Evolutionary conservation across 2,888 invertebrate species (phyloP), one percentile per base, ranked within the genome.

Genomic region (Eilema depressum): DNA sequence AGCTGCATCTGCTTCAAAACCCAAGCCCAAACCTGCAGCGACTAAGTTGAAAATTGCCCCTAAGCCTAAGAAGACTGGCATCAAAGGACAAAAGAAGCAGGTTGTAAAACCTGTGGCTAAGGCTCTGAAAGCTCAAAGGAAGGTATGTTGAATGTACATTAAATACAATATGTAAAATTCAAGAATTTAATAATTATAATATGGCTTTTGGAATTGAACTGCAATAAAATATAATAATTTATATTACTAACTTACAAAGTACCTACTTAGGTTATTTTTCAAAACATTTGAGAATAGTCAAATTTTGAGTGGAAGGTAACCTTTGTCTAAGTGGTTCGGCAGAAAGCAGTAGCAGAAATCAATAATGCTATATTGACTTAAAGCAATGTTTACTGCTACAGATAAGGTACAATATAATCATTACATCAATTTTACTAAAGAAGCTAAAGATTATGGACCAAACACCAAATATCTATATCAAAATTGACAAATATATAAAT

Each of bases 51-150:
- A 95, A 83, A 94, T 96, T 76, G 95, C 95, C 37, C 95, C 95
- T 0, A 96, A 96, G 83, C 95, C 96, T 23, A 96, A 96, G 90
- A 96, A 95, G 84, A 94, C 96, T 79, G 95, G 96, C 63, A 94
- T 95, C 63, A 96, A 96, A 83, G 95, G 96, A 80, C 94, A 95
- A 85, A 96, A 96, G 89, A 95, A 95, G 86, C 89, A 89, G 74
- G 93, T 88, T 75, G 95, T 92, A 25, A 95, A 93, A 86, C 95
- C 96, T 70, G 96, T 98, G 76, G 96, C 96, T 67, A 98, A 98
- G 88, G 99, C 99, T 71, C 96, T 98, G 80, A 98, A 97, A 91
- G 97, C 97, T 25, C 98, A 98, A 92, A 97, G 97, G 85, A 98
- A 98, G 97, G 98, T 98, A 89, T 90, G 87, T 65, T 60, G 59